Percentiles rank a stretch among this genome's conserved stretches.
These are phyloP conservation scores for Limnephilus auricula DNA, from an alignment of 2,888 invertebrate species.

Conservation along the genomic window DNA sequence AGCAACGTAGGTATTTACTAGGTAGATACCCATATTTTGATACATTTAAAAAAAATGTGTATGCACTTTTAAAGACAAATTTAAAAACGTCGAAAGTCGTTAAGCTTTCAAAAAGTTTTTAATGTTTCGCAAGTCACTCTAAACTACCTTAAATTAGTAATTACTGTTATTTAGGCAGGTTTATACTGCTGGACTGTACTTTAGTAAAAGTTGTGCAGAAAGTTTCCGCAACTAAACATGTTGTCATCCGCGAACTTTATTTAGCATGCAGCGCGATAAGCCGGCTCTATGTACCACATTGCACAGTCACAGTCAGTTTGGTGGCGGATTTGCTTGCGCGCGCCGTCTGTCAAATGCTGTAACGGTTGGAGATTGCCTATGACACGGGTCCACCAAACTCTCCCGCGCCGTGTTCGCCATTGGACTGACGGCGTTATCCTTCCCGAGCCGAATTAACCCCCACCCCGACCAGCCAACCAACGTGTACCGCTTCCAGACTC, in stretches of 20 bases:
- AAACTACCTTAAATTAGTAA: background rate
- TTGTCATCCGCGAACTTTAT: constrained; percentile 7
- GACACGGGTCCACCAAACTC: constrained; percentile 43
- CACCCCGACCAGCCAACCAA: constrained; percentile 39
- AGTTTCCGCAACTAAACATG: background rate
- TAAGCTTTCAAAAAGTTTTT: background rate
- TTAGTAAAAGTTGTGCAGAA: background rate
- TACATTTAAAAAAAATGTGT: background rate
- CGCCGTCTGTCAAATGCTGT: constrained; percentile 19
- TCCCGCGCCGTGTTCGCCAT: constrained; percentile 63
- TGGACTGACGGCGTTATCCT: constrained; percentile 63
- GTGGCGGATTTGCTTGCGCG: constrained; percentile 14
- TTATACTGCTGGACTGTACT: background rate
- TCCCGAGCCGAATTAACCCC: constrained; percentile 56
- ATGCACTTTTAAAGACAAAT: background rate
- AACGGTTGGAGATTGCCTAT: constrained; percentile 24
- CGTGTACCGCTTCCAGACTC: constrained; percentile 50
- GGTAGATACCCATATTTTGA: background rate
- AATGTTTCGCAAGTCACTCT: background rate
- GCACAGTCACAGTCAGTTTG: background rate
- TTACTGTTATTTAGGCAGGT: background rate
- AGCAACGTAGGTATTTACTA: background rate
- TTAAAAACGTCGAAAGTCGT: background rate
- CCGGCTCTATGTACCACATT: background rate
- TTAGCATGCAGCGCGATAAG: constrained; percentile 43